A percentile compares a stretch with the other conserved stretches of the same genome.
Conservation (phyloP, 2,797 vertebrate species). For the Sternotherus odoratus region DNA sequence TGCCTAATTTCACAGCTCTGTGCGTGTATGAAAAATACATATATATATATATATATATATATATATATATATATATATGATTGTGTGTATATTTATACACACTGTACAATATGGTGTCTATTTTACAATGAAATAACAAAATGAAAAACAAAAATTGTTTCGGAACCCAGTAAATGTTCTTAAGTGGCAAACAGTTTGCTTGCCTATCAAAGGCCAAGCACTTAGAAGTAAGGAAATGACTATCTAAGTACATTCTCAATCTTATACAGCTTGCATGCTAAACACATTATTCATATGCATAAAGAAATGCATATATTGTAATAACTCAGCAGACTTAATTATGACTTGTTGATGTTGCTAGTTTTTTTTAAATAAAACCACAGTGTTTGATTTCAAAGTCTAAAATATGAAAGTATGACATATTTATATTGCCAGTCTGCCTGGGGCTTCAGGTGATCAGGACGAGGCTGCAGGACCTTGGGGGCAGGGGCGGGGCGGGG, state of each 20-base stretch:
- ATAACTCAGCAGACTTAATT: constrained; percentile 64
- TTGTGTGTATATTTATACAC: too few species aligned
- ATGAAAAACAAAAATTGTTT: neutral
- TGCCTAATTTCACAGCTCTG: too few species aligned
- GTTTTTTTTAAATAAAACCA: constrained; percentile 58
- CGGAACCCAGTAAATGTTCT: constrained; percentile 1
- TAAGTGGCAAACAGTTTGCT: neutral
- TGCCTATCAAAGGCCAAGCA: constrained; percentile 15
- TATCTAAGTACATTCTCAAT: constrained; percentile 24
- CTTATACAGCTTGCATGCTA: constrained; percentile 25
- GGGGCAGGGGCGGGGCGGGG: too few species aligned
- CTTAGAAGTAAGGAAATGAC: neutral
- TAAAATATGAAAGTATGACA: constrained; percentile 54
- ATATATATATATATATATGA: neutral
- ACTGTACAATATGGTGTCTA: too few species aligned
- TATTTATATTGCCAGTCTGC: too few species aligned
- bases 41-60: neutral
- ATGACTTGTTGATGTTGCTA: constrained; percentile 43
- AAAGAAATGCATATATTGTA: constrained; percentile 54
- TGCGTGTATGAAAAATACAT: neutral
- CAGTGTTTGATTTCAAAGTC: constrained; percentile 68
- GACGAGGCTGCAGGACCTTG: too few species aligned
- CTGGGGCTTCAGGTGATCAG: too few species aligned
- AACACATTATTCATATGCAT: constrained; percentile 60
- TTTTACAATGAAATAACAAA: neutral